Evolutionary conservation across 2,113 vertebrate genomes (phyloP).

Genomic region (Poeciliopsis retropinna): DNA sequence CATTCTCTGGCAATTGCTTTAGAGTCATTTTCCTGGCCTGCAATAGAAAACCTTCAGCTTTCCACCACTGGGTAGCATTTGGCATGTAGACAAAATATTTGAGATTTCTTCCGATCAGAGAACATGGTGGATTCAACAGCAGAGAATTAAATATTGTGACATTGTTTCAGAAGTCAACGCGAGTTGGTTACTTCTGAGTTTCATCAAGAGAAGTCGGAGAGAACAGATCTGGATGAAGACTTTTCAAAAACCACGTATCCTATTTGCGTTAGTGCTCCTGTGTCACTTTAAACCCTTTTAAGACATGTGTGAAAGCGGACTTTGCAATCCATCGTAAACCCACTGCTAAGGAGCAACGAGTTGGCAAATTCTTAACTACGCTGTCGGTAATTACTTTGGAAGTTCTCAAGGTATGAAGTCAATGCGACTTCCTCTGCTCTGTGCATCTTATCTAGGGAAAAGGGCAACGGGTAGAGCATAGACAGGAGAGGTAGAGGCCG

Average conservation of each 20-base stretch:
- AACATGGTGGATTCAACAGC: background rate
- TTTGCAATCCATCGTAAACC: background rate
- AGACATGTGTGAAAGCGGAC: background rate
- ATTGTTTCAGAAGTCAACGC: background rate
- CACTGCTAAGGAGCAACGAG: background rate
- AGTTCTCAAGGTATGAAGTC: background rate
- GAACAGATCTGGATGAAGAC: too few relatives aligned
- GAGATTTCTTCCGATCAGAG: too few relatives aligned
- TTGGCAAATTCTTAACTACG: background rate
- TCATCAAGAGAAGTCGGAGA: background rate
- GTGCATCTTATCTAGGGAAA: slow-evolving; percentile 7
- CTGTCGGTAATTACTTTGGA: slow-evolving; percentile 25
- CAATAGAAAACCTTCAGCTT: too few relatives aligned
- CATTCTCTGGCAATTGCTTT: too few relatives aligned
- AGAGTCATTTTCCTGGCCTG: too few relatives aligned
- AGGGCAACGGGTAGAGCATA: slow-evolving; percentile 12
- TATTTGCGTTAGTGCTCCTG: background rate
- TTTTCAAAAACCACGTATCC: background rate
- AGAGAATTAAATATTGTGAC: background rate
- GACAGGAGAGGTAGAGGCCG: slow-evolving; percentile 37
- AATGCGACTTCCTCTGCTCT: slow-evolving; percentile 15
- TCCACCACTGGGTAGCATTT: too few relatives aligned
- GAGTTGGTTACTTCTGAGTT: background rate
- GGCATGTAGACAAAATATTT: too few relatives aligned
- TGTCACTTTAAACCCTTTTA: background rate